Percentiles rank a stretch among this genome's conserved stretches.
These are phyloP conservation scores for Pachycephus smyrnensis DNA, from an alignment of 2,888 invertebrate genomes.

Conservation along the genomic window DNA sequence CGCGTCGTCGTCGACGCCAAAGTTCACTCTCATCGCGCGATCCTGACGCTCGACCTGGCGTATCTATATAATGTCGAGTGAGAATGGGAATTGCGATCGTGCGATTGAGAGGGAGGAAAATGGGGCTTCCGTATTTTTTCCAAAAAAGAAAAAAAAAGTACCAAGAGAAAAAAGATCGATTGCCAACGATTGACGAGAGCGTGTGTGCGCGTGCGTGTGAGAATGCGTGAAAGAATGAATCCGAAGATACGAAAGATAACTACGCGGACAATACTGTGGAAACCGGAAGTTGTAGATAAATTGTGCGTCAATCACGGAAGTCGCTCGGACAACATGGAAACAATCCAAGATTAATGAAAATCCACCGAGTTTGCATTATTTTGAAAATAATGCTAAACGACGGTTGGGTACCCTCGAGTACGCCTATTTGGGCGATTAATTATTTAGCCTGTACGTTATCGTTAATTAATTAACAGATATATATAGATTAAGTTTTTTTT, in stretches of 20 bases:
- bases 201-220: not conserved
- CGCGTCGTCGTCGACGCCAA: not conserved
- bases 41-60: not conserved
- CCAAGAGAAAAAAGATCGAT: not conserved
- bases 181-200: not conserved
- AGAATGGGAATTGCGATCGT: constrained; percentile 24
- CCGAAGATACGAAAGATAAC: not conserved
- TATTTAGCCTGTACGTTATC: not conserved
- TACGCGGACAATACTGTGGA: not conserved
- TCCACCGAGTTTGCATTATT: constrained; percentile 50
- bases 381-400: constrained; percentile 33
- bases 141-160: not conserved
- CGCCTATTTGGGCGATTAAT: constrained; percentile 54
- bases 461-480: not conserved
- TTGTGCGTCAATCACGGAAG: not conserved
- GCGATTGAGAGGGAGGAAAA: constrained; percentile 13
- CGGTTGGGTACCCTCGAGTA: constrained; percentile 50
- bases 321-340: not conserved
- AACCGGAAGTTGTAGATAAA: not conserved
- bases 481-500: not conserved
- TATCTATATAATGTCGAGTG: not conserved
- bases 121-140: constrained; percentile 37
- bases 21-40: not conserved
- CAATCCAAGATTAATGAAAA: constrained; percentile 25
- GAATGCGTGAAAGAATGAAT: not conserved